Conservation (phyloP, 2,888 invertebrate genomes). For the Synanthedon andrenaeformis region DNA sequence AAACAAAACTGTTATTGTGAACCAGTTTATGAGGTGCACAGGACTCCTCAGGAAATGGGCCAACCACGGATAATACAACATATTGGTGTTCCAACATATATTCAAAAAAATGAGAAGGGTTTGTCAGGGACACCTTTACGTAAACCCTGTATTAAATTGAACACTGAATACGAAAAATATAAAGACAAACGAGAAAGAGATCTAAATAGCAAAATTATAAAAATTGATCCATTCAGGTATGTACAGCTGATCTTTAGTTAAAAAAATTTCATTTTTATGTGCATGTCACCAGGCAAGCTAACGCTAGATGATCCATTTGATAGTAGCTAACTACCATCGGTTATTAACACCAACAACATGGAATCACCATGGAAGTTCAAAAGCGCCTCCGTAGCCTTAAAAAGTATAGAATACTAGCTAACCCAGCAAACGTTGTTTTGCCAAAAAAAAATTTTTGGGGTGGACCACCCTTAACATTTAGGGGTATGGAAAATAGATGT, state of each 20-base stretch:
- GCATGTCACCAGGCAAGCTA: not conserved
- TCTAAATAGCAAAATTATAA: constrained; percentile 27
- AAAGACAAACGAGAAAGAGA: constrained; percentile 31
- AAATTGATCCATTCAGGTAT: constrained; percentile 49
- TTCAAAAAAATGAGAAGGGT: constrained; percentile 42
- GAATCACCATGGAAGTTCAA: no score
- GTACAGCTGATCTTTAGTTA: not conserved
- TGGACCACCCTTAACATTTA: no score
- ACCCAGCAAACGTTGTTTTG: no score
- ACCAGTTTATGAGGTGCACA: constrained; percentile 43
- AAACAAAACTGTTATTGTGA: constrained; percentile 34
- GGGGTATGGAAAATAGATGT: no score
- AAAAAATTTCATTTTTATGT: not conserved
- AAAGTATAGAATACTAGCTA: no score
- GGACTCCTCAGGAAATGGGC: constrained; percentile 41
- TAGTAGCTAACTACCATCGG: not conserved
- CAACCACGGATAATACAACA: constrained; percentile 38
- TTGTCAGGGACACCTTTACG: constrained; percentile 28
- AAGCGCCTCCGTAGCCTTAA: no score
- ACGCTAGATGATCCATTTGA: not conserved
- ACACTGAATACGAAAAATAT: constrained; percentile 35
- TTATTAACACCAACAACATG: no score
- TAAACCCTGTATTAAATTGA: constrained; percentile 18
- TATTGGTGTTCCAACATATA: constrained; percentile 37
- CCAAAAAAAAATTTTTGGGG: no score